Evolutionary conservation across 2,888 invertebrate species (phyloP).

Genomic region (Lymantria dispar): DNA sequence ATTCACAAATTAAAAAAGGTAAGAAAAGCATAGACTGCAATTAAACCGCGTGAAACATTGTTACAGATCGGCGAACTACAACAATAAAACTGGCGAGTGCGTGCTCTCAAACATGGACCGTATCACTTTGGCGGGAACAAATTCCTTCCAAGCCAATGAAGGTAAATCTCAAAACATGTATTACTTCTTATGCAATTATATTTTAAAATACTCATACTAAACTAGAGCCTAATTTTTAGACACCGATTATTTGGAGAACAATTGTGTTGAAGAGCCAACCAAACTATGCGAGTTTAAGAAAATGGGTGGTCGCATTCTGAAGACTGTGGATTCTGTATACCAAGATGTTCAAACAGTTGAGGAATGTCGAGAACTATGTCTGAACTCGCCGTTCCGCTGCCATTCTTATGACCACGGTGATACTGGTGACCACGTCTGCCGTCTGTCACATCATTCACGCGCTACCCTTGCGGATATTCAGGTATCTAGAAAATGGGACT

Average conservation of each 20-base stretch:
- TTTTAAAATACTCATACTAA: not conserved
- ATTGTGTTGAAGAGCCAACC: conserved; percentile 96
- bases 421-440: conserved; percentile 95
- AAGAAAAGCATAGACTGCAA: conserved; percentile 49
- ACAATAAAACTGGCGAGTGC: conserved; percentile 92
- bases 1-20: conserved; percentile 64
- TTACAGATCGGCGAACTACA: conserved; percentile 94
- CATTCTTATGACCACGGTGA: conserved; percentile 97
- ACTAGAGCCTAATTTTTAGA: conserved; percentile 44
- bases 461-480: conserved; percentile 94
- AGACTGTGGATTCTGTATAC: conserved; percentile 96
- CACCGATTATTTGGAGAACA: conserved; percentile 94
- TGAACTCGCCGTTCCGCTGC: conserved; percentile 94
- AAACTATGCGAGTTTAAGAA: conserved; percentile 97
- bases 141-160: conserved; percentile 87
- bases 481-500: conserved; percentile 61
- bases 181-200: conserved; percentile 13
- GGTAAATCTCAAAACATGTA: conserved; percentile 54
- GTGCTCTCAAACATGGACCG: conserved; percentile 96
- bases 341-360: conserved; percentile 93
- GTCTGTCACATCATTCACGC: conserved; percentile 94
- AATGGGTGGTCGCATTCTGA: conserved; percentile 92
- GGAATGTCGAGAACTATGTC: conserved; percentile 93
- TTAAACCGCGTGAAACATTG: conserved; percentile 61
- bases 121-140: conserved; percentile 92